Evolutionary conservation across 2,888 invertebrate species (phyloP), one percentile per base, ranked within the genome.

Genomic region (Leptinotarsa tumamoca): DNA sequence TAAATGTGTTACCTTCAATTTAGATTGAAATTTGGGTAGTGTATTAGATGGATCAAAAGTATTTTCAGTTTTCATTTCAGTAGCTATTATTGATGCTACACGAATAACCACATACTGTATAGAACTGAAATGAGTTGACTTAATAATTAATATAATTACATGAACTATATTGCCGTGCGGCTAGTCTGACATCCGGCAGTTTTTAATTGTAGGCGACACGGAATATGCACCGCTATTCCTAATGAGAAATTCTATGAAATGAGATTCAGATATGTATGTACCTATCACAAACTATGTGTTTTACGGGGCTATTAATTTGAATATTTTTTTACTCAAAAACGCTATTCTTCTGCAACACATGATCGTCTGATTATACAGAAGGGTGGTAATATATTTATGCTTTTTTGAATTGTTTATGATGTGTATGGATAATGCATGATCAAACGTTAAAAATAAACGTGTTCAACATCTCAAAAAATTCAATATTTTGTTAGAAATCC

Each of bases 161-260:
- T 21, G 14, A 7, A 54, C 54, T 23, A 23, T 58, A 23, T 14
- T 23, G 58, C 58, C 13, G 13, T 23, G 58, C 4, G 21, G 58
- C 58, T 23, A 33, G 58, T 21, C 56, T 21, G 56, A 56, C 56
- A 21, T 56, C 56, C 56, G 56, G 21, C 58, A 21, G 21, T 58
- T 58, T 58, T 23, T 58, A 58, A 58, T 58, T 58, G 13, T 4
- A 58, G 58, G 58, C 58, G 58, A 58, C 58, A 58, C 21, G 58
- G 58, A 15, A 58, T 58, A 58, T 58, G 23, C 58, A 58, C 58
- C n/a, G n/a, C 58, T 58, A 58, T 58, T 58, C 23, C 58, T 58
- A 15, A 23, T 21, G 58, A 58, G 58, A 58, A 58, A 58, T 23
- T 58, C 58, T 58, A 0, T 58, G 23, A 58, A 58, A 23, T 58